Conservation (phyloP, 1,140 invertebrate genomes). For the Trinorchestia longiramus region DNA sequence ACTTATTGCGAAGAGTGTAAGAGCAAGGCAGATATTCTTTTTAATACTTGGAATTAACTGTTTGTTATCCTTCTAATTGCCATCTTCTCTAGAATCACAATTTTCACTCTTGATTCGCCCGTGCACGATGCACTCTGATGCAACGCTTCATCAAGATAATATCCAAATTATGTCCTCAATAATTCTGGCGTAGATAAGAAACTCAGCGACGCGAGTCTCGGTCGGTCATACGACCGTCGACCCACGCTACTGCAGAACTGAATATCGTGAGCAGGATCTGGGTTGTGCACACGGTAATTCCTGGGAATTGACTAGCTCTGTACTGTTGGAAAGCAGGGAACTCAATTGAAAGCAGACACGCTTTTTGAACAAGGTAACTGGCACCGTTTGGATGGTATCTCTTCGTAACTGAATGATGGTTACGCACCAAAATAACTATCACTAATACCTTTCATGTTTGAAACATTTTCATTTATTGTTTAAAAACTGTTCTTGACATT, state of each 20-base stretch:
- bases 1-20: not conserved
- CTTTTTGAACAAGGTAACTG: not conserved
- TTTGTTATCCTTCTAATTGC: too few species aligned
- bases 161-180: too few species aligned
- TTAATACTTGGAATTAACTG: not conserved
- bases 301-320: not conserved
- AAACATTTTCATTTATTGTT: not conserved
- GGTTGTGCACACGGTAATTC: not conserved
- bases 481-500: not conserved
- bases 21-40: not conserved
- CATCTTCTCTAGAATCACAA: too few species aligned
- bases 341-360: not conserved
- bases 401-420: not conserved
- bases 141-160: too few species aligned
- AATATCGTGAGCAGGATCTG: not conserved
- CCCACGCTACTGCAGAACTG: not conserved
- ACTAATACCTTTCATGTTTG: not conserved
- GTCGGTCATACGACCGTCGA: not conserved
- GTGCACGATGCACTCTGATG: too few species aligned
- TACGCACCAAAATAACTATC: not conserved
- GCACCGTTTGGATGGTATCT: not conserved
- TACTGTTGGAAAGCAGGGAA: not conserved
- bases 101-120: too few species aligned
- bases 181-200: not conserved
- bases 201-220: not conserved